Percentiles rank a stretch among this genome's conserved stretches.
These are phyloP conservation scores for Neoitamus cyanurus DNA, from an alignment of 2,888 invertebrate species.

Conservation along the genomic window DNA sequence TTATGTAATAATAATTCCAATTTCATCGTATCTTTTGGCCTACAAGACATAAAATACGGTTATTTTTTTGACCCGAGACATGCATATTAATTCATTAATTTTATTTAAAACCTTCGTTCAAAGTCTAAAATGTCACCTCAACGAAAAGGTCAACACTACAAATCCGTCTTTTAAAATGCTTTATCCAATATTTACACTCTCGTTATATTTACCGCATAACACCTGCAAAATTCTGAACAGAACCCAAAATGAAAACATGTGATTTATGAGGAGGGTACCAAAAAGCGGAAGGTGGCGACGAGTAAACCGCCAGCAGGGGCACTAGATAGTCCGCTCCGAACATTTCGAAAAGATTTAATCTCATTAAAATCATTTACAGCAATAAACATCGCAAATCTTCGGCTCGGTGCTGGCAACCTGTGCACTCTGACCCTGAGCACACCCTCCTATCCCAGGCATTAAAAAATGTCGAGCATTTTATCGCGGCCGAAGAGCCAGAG, in stretches of 20 bases:
- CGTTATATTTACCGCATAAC: no score
- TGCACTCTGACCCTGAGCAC: background rate
- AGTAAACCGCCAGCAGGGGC: background rate
- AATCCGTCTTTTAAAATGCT: no score
- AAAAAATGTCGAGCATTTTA: slow-evolving; percentile 37
- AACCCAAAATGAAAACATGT: background rate
- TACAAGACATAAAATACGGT: no score
- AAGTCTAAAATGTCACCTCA: no score
- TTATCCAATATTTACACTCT: no score
- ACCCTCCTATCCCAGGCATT: background rate
- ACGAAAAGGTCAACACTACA: no score
- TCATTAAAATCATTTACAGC: background rate
- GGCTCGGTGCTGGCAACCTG: background rate
- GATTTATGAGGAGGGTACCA: background rate
- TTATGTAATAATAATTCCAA: no score
- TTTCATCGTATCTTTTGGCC: no score
- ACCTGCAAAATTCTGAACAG: no score
- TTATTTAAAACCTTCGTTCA: no score
- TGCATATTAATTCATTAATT: no score
- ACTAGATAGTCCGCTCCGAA: background rate
- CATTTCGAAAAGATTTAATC: background rate
- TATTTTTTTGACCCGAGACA: no score
- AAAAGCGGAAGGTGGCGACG: background rate
- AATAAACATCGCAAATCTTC: background rate
- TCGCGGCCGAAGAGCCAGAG: slow-evolving; percentile 32